Conservation (phyloP, 2,113 vertebrate genomes). For the Cottus gobio region DNA sequence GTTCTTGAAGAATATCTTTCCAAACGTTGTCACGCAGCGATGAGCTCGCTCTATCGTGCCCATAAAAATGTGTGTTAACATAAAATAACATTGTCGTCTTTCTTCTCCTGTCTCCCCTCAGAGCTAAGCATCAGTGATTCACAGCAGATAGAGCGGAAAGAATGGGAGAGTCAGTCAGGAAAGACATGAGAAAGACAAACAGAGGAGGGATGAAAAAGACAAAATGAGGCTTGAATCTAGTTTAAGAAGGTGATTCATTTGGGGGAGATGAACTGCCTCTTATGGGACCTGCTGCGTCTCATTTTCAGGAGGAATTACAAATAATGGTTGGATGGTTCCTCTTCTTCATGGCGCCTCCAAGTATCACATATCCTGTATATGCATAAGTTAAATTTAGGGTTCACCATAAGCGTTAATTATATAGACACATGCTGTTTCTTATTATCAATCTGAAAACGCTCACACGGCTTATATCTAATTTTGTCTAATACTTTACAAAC, state of each 20-base stretch:
- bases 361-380: neutral
- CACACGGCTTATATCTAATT: neutral
- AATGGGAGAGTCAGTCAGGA: constrained; percentile 1
- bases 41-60: neutral
- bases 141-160: neutral
- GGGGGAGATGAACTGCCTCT: neutral
- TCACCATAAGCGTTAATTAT: neutral
- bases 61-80: constrained; percentile 8
- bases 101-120: constrained; percentile 9
- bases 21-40: neutral
- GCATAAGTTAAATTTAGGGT: neutral
- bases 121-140: constrained; percentile 30
- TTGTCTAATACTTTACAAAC: neutral
- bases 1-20: neutral
- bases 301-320: neutral
- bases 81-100: constrained; percentile 21
- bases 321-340: neutral
- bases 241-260: constrained; percentile 11
- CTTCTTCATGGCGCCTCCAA: neutral
- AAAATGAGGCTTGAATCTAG: neutral
- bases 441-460: neutral
- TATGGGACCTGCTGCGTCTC: constrained; percentile 13
- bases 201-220: neutral
- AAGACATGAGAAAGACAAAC: constrained; percentile 10
- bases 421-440: neutral